Conservation (phyloP, 2,797 vertebrate species). For the Pseudochirops corinnae region DNA sequence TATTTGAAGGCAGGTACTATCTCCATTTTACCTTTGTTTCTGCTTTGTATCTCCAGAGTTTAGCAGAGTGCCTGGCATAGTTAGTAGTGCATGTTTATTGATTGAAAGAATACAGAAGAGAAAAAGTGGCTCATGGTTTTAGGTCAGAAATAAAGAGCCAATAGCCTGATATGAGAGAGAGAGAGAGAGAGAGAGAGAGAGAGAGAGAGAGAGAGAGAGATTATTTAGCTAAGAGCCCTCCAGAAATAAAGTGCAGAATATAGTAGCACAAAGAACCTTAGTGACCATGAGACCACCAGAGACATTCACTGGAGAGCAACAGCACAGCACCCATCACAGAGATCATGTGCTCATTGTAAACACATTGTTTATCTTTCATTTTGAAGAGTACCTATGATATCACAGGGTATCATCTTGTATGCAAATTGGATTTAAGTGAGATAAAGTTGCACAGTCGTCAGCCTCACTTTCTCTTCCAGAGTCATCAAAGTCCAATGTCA, state of each 20-base stretch:
- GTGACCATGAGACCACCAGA: not conserved
- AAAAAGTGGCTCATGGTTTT: not conserved
- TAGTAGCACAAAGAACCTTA: not conserved
- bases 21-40: not conserved
- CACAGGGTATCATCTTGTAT: not conserved
- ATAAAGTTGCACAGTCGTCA: not conserved
- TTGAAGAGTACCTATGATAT: not conserved
- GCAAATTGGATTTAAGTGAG: not conserved
- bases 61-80: not conserved
- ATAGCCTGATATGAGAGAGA: too few species aligned
- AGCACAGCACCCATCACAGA: not conserved
- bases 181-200: too few species aligned
- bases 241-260: not conserved
- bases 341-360: not conserved
- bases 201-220: too few species aligned
- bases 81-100: not conserved
- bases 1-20: not conserved
- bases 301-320: not conserved
- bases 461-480: not conserved
- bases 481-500: not conserved
- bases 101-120: not conserved
- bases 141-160: not conserved
- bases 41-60: not conserved
- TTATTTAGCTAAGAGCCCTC: not conserved
- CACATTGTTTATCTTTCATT: not conserved